These are phyloP conservation scores for Sinosuthora webbiana DNA, from an alignment of 2,113 vertebrate genomes.

Conservation along the genomic window DNA sequence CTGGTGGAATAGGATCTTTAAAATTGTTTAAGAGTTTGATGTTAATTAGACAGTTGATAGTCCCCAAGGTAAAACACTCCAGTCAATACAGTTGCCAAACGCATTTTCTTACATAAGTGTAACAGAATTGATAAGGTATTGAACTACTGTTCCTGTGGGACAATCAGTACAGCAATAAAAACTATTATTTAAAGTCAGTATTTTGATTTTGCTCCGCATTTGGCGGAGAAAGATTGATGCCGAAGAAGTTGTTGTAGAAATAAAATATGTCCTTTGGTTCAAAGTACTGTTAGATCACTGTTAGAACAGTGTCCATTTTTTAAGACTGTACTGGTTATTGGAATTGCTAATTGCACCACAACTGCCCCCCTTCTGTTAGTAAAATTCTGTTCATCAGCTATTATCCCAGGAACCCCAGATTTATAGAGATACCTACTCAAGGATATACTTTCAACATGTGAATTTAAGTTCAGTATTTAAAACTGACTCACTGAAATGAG, in stretches of 20 bases:
- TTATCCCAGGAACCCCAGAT: neutral
- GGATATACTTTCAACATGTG: neutral
- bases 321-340: neutral
- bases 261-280: neutral
- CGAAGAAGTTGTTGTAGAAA: neutral
- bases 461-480: neutral
- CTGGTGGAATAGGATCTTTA: conserved; percentile 62
- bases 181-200: neutral
- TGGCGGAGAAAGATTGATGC: neutral
- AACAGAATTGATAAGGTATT: neutral
- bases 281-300: neutral
- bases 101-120: neutral
- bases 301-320: neutral
- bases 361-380: neutral
- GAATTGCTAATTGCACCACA: neutral
- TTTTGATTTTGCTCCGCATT: neutral
- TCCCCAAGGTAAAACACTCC: neutral
- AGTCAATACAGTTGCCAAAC: neutral
- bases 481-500: neutral
- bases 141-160: neutral
- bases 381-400: neutral
- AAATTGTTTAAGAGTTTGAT: conserved; percentile 1
- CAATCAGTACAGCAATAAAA: neutral
- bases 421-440: neutral
- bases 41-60: neutral